phyloP scores from a whole-genome alignment of 2,113 vertebrate genomes.

The Platichthys stellatus region DNA sequence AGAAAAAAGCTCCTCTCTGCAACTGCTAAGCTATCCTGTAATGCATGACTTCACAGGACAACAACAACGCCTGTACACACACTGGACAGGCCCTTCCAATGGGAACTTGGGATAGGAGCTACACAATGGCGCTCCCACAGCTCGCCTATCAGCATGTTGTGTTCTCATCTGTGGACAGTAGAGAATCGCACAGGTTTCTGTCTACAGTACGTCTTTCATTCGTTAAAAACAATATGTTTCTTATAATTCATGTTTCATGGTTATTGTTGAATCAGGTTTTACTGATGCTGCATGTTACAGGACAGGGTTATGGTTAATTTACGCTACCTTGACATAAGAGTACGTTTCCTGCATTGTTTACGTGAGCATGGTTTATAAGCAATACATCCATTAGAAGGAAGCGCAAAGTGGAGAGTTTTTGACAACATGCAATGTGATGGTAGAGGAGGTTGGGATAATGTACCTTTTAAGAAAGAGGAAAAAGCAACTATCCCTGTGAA shows the following conservation, averaged over 20 bases:
- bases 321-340: no score
- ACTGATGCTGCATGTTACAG: background rate
- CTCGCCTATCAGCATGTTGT: conserved; percentile 25
- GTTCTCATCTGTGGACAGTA: conserved; percentile 33
- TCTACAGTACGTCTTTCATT: background rate
- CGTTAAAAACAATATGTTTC: background rate
- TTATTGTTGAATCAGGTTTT: background rate
- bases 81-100: conserved; percentile 40
- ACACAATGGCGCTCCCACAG: conserved; percentile 50
- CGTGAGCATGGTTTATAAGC: no score
- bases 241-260: background rate
- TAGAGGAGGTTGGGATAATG: no score
- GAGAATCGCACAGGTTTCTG: conserved; percentile 16
- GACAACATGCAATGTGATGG: no score
- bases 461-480: no score
- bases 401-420: no score
- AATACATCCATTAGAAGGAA: no score
- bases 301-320: no score
- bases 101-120: conserved; percentile 48
- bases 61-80: conserved; percentile 72
- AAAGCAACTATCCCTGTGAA: no score
- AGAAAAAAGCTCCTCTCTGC: conserved; percentile 67
- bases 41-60: conserved; percentile 80
- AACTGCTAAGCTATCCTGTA: conserved; percentile 68
- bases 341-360: no score